A percentile compares a stretch with the other conserved stretches of the same genome.
Evolutionary conservation across 2,113 vertebrate species (phyloP).

Genomic region (Struthidea cinerea): DNA sequence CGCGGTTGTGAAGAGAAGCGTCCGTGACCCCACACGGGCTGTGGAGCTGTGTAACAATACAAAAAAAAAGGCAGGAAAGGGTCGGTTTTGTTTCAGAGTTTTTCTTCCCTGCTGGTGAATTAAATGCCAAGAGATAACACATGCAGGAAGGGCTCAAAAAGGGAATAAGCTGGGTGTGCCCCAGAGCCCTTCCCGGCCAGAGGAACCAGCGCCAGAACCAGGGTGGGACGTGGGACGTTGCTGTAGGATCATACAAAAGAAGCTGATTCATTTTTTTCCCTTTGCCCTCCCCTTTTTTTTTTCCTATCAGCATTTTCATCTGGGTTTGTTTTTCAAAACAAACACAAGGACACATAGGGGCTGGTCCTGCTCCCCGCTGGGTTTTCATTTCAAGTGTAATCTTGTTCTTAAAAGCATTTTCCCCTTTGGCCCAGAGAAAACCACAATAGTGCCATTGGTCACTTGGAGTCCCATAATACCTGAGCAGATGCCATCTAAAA

Average conservation of each 20-base stretch:
- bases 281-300: neutral
- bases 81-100: neutral
- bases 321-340: neutral
- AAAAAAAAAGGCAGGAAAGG: neutral
- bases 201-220: neutral
- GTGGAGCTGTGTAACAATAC: neutral
- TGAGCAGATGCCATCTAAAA: neutral
- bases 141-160: constrained; percentile 15
- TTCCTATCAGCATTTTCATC: neutral
- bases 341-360: neutral
- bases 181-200: neutral
- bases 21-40: neutral
- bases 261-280: neutral
- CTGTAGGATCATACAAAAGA: neutral
- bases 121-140: constrained; percentile 7
- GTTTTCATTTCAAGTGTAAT: neutral
- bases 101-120: neutral
- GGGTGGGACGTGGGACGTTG: neutral
- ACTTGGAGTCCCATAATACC: neutral
- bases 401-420: neutral
- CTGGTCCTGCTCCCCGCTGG: neutral
- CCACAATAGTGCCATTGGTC: neutral
- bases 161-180: constrained; percentile 31
- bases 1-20: fast-evolving
- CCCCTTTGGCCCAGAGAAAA: neutral